A percentile compares a stretch with the other conserved stretches of the same genome.
These are phyloP conservation scores for Patella ulyssiponensis DNA, from an alignment of 2,888 invertebrate species.

Conservation along the genomic window DNA sequence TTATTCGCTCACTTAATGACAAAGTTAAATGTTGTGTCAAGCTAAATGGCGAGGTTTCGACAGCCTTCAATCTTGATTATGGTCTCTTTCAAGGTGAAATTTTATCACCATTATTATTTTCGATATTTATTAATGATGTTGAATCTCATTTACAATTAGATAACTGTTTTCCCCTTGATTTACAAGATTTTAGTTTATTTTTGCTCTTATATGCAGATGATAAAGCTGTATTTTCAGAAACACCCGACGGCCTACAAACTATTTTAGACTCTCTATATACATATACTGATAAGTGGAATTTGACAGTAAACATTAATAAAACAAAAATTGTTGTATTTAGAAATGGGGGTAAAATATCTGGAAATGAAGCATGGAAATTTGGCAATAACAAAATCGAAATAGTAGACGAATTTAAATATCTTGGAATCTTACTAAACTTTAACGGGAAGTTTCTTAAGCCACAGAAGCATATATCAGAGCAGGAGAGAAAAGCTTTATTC, in stretches of 20 bases:
- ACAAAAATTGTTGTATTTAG: neutral
- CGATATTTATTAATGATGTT: neutral
- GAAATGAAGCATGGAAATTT: neutral
- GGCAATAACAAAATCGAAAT: neutral
- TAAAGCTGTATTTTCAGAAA: neutral
- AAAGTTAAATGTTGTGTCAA: conserved; percentile 3
- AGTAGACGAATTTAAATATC: neutral
- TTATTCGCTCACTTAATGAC: neutral
- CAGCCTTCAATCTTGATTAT: neutral
- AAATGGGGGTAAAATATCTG: neutral
- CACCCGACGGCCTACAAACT: neutral
- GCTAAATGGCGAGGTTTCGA: neutral
- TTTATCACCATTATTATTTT: neutral
- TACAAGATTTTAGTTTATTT: neutral
- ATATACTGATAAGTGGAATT: neutral
- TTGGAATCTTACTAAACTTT: neutral
- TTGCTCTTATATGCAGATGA: neutral
- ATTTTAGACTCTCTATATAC: conserved; percentile 2
- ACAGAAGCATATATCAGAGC: neutral
- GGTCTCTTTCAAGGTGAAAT: neutral
- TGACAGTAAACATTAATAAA: neutral
- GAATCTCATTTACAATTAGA: neutral
- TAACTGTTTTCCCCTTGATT: neutral
- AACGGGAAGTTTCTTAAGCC: neutral
- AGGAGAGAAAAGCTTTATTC: neutral